Percentiles rank a stretch among this genome's conserved stretches.
Evolutionary conservation across 2,797 vertebrate genomes (phyloP).

Genomic region (Spinus olivaceus): DNA sequence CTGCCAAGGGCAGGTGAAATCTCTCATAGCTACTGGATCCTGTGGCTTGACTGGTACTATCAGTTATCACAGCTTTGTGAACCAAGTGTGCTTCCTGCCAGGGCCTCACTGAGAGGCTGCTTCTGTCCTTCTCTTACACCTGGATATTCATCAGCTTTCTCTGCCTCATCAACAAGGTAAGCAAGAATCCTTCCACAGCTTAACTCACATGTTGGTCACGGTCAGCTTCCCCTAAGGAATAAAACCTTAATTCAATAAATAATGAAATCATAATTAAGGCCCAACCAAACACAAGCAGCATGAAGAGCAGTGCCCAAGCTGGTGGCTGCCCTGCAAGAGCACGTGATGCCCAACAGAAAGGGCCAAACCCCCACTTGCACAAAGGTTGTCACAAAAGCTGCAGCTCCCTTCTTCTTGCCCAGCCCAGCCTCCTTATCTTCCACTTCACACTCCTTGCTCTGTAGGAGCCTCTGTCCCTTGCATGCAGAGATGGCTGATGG

Average conservation of each 20-base stretch:
- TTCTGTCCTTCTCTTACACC: background rate
- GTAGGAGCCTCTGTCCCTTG: background rate
- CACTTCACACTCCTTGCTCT: background rate
- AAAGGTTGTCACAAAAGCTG: background rate
- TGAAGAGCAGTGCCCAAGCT: background rate
- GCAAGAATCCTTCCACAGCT: background rate
- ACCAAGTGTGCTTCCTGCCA: background rate
- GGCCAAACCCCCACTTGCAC: background rate
- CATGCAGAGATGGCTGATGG: background rate
- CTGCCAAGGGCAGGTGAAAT: background rate
- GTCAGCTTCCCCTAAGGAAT: background rate
- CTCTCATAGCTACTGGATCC: background rate
- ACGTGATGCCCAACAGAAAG: background rate
- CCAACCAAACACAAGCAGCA: background rate
- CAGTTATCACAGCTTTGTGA: background rate
- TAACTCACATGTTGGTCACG: background rate
- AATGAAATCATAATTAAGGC: background rate
- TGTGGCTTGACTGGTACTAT: background rate
- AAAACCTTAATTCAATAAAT: background rate
- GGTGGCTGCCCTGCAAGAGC: background rate
- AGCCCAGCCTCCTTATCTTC: conserved; percentile 23
- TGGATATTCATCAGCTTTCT: background rate
- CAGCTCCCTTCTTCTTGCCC: background rate
- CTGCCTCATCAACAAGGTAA: background rate
- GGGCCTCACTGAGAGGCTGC: background rate